Evolutionary conservation across 92 coral and sea anemone species (phyloP), one percentile per base, ranked within the genome.

Genomic region (Isaurus tuberculatus): DNA sequence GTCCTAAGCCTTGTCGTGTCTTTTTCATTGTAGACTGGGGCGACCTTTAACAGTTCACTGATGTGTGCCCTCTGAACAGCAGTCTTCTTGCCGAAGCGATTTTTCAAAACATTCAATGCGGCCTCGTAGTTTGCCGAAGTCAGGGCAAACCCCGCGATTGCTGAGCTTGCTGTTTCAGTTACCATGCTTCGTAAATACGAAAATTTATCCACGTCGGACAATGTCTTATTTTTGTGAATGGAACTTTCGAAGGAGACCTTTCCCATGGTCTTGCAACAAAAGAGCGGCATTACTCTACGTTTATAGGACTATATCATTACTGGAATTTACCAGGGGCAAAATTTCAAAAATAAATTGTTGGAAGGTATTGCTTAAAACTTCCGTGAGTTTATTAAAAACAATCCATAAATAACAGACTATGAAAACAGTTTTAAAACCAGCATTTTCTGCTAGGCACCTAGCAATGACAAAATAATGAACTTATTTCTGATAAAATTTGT

Each of bases 391-490:
- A 86, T 91, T 20, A 66, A 81, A 51, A 79, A 63, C 27, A 78
- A 78, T 7, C 73, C 73, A 58, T 9, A 79, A 25, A 61, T 27
- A 60, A 49, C 29, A 22, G 83, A 87, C 19, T 36, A 71, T 25
- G 85, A 32, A 33, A 57, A 49, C 8, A 80, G 69, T 31, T 87
- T 84, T 67, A 80, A 91, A 71, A 70, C 83, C 26, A 79, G 63
- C 79, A 14, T 85, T 2, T 81, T 91, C 29, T 88, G 88, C 75
- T 81, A 87, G n/a, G 88, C 69, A n/a, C 91, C 94, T 17, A 73
- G 94, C 70, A 91, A 91, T 74, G 94, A 91, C 67, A 87, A 91
- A 63, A 79, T 91, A 13, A 91, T 91, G 87, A 80, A 91, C 0
- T 58, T 88, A 10, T 91, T 88, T 65, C 51, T 90, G 55, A 58